Base-by-base conservation (phyloP, 2,888 invertebrate genomes). In the Tolmerus cingulatus region DNA sequence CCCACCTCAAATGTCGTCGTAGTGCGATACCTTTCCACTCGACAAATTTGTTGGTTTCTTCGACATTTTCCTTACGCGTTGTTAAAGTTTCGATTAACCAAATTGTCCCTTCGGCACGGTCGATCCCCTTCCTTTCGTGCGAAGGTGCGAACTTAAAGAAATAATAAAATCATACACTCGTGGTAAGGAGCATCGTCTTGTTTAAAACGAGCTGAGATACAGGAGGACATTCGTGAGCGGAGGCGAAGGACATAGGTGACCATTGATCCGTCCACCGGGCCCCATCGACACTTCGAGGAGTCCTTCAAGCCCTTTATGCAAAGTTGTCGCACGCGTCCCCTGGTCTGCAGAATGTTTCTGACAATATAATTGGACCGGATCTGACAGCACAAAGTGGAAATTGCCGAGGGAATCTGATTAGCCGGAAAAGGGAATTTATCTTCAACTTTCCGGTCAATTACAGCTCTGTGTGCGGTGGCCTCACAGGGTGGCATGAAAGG, bases 401-500 rank as follows among this genome's bases (percentile, higher is more conserved):
- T 82, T 57, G 57, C 37, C 8, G 34, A 19, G 37, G 27, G 37
- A 82, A 82, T 66, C 82, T 57, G 82, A 82, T 82, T 57, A 82
- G 14, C 82, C 82, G 66, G 57, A 82, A 82, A 82, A 27, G 82
- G 40, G 82, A 57, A 82, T 37, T 82, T 82, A 82, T 82, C 82
- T 82, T 37, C n/a, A 66, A 82, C 57, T 82, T 82, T 57, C 55
- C 66, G 82, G 57, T 66, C 82, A 82, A 51, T 66, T 82, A 82
- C 82, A 19, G 40, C 82, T 37, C 23, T 46, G 43, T 79, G 51
- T 51, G 27, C 66, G 23, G 3, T 23, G 66, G 19, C 66, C 66
- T 27, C 27, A 66, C 51, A 81, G 30, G n/a, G 30, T n/a, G 40
- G 7, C 66, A 82, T 57, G 34, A 82, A 57, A 82, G 82, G 82